Evolutionary conservation across 2,797 vertebrate genomes (phyloP).

Genomic region (Fratercula arctica): DNA sequence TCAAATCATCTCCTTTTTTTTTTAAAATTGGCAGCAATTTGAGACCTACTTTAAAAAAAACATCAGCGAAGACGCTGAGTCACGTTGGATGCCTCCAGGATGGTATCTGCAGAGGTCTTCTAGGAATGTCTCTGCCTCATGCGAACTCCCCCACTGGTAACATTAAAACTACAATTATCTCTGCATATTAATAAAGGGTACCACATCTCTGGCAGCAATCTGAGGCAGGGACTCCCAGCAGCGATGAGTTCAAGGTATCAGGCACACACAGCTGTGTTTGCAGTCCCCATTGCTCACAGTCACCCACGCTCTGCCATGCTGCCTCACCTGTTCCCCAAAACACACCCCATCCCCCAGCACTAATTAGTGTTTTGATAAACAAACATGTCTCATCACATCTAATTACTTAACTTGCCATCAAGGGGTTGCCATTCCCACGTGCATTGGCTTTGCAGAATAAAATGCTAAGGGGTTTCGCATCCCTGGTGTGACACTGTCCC

Average conservation of each 20-base stretch:
- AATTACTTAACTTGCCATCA: fast-evolving
- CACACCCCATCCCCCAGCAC: not conserved
- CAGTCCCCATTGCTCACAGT: not conserved
- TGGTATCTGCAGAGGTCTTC: not conserved
- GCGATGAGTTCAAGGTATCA: not conserved
- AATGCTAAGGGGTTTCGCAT: fast-evolving
- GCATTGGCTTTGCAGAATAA: not conserved
- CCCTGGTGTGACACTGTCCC: fast-evolving
- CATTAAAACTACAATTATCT: not conserved
- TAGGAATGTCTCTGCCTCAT: not conserved
- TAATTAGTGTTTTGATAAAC: not conserved
- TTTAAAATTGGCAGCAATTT: not conserved
- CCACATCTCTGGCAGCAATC: not conserved
- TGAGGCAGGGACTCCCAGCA: not conserved
- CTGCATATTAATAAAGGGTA: not conserved
- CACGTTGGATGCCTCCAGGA: not conserved
- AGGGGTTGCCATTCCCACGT: not conserved
- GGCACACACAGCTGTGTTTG: slow-evolving; percentile 28
- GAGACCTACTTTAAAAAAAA: not conserved
- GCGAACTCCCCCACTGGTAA: not conserved
- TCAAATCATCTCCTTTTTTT: not conserved
- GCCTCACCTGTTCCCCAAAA: not conserved
- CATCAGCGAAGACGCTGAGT: fast-evolving
- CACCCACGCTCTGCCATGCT: not conserved
- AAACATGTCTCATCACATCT: not conserved